Evolutionary conservation across 2,797 vertebrate species (phyloP).

Genomic region (Nothura maculosa): DNA sequence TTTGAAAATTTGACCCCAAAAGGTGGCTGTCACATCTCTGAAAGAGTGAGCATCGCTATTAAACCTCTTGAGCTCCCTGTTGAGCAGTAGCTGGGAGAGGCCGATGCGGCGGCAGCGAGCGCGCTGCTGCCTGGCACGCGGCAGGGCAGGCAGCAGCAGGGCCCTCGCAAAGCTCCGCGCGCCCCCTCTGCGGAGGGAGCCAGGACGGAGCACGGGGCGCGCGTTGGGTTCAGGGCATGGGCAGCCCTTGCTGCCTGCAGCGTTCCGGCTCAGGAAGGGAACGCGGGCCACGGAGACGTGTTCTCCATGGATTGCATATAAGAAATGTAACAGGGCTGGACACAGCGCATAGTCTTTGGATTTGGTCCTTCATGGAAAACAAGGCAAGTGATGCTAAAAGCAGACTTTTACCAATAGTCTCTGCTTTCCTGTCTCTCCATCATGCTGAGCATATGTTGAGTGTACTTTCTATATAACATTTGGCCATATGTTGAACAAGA

Average conservation of each 20-base stretch:
- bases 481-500: slow-evolving; percentile 33
- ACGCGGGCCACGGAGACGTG: not conserved
- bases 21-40: not conserved
- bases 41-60: not conserved
- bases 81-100: not conserved
- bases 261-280: not conserved
- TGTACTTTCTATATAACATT: not conserved
- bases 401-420: not conserved
- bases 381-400: not conserved
- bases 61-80: not conserved
- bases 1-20: not conserved
- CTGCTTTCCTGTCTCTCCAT: not conserved
- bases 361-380: not conserved
- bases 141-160: not conserved
- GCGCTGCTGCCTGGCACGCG: not conserved
- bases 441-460: not conserved
- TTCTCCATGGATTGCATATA: not conserved
- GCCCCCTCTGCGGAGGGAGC: no score
- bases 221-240: no score
- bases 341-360: not conserved
- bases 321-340: not conserved
- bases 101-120: not conserved
- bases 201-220: no score
- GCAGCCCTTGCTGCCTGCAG: no score
- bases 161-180: not conserved